Base-by-base conservation (phyloP, 2,797 vertebrate genomes). In the Lophura swinhoii region DNA sequence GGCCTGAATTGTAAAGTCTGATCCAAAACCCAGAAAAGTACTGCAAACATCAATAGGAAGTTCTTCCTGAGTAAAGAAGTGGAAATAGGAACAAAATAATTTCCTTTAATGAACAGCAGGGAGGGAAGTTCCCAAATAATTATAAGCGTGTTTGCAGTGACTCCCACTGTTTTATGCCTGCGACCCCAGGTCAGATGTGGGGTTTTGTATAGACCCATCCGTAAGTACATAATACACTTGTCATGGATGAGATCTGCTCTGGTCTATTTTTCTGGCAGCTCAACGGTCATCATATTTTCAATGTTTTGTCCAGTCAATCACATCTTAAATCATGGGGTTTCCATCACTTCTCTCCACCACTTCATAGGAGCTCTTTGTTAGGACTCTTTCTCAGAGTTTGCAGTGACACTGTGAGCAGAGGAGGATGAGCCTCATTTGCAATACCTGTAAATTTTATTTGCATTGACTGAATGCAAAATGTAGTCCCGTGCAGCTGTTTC, bases 281-380 rank as follows among this genome's bases (percentile, higher is more conserved):
- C 86, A 1, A 0, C 62, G 88, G 68, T 44, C 49, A 0, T 96
- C 92, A 79, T 95, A 94, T 95, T 93, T 96, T 84, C 95, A 95
- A 92, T 94, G 92, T 94, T 96, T 94, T 94, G 89, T 88, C 85
- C 96, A 96, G 91, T 96, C 96, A 96, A 92, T 95, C 94, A 96
- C 64, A 79, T 91, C 91, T 93, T 80, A 93, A 91, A 93, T 21
- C 35, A 71, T 46, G 46, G 55, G 3, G n/a, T 64, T 95, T 88
- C 80, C 71, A 84, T 87, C 84, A 80, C 26, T 20, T 85, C 44
- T n/a, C 51, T 85, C 62, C 39, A 53, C 48, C 1, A 1, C 41
- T 48, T 64, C 21, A 1, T 4, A 63, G 44, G 67, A 81, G 35
- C 15, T 80, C 66, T 91, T 90, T 92, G 67, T 83, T 88, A 80